Percentiles rank a stretch among this genome's conserved stretches.
Evolutionary conservation across 23 tunicate species (phyloP).

Genomic region (Halocynthia roretzi): DNA sequence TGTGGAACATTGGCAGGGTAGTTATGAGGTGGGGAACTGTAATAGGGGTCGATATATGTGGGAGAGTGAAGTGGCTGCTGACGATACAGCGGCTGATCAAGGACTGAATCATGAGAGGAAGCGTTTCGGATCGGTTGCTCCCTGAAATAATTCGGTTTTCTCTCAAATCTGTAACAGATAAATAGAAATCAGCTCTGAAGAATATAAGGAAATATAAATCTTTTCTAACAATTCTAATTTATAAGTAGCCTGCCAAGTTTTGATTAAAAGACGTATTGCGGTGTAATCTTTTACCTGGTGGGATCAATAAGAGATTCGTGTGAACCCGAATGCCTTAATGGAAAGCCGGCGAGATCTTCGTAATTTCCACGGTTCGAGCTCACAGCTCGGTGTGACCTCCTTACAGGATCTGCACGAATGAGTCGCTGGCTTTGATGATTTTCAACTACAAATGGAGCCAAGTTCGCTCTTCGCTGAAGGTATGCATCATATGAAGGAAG

Average conservation of each 20-base stretch:
- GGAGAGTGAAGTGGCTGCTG: slow-evolving; percentile 7
- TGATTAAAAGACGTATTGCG: no score
- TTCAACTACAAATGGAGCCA: slow-evolving; percentile 4
- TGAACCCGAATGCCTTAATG: slow-evolving; percentile 67
- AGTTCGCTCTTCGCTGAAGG: slow-evolving; percentile 33
- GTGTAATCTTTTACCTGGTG: slow-evolving; percentile 5
- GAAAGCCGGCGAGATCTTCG: slow-evolving; percentile 30
- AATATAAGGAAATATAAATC: no score
- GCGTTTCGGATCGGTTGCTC: slow-evolving; percentile 40
- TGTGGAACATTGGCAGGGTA: slow-evolving; percentile 29
- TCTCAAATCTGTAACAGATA: no score
- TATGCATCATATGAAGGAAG: slow-evolving; percentile 78
- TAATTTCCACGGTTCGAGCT: slow-evolving; percentile 1
- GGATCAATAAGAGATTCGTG: slow-evolving; percentile 83
- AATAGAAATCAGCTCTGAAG: no score
- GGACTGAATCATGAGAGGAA: slow-evolving; percentile 69
- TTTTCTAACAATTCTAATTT: no score
- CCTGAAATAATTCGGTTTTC: background rate
- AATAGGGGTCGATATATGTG: slow-evolving; percentile 1
- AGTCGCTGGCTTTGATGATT: background rate
- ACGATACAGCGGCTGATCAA: slow-evolving; percentile 50
- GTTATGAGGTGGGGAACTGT: slow-evolving; percentile 14
- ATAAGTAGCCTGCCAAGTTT: background rate
- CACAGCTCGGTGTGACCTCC: slow-evolving; percentile 9
- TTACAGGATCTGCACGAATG: slow-evolving; percentile 3